Evolutionary conservation across 1,140 invertebrate species (phyloP).

Genomic region (Rhopalosiphum padi): DNA sequence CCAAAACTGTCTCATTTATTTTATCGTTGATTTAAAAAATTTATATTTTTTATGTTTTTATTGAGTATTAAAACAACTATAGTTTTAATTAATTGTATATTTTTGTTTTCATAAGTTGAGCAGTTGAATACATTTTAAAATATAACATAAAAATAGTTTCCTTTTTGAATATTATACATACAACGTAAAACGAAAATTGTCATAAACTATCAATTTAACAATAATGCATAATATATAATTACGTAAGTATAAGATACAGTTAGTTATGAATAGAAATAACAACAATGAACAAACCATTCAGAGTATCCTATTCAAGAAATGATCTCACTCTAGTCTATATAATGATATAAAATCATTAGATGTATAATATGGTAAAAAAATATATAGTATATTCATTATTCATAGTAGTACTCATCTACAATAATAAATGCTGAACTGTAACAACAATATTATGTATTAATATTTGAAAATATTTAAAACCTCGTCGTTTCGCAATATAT

Average conservation of each 20-base stretch:
- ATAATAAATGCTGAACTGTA: not conserved
- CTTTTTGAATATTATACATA: not conserved
- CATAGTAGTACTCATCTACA: not conserved
- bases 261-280: too few species aligned
- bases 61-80: not conserved
- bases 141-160: not conserved
- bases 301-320: too few species aligned
- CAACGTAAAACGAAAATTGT: not conserved
- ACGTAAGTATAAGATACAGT: too few species aligned
- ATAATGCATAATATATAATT: too few species aligned
- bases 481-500: too few species aligned
- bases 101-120: not conserved
- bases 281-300: too few species aligned
- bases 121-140: not conserved
- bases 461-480: not conserved
- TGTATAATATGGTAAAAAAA: too few species aligned
- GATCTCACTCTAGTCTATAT: not conserved
- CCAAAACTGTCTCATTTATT: not conserved
- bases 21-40: not conserved
- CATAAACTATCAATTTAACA: not conserved
- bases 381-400: too few species aligned
- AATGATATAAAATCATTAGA: not conserved
- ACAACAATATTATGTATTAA: not conserved
- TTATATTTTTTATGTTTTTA: not conserved
- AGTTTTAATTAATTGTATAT: not conserved